A percentile compares a stretch with the other conserved stretches of the same genome.
phyloP scores from a whole-genome alignment of 2,888 invertebrate genomes.

The Hofmannophila pseudospretella region DNA sequence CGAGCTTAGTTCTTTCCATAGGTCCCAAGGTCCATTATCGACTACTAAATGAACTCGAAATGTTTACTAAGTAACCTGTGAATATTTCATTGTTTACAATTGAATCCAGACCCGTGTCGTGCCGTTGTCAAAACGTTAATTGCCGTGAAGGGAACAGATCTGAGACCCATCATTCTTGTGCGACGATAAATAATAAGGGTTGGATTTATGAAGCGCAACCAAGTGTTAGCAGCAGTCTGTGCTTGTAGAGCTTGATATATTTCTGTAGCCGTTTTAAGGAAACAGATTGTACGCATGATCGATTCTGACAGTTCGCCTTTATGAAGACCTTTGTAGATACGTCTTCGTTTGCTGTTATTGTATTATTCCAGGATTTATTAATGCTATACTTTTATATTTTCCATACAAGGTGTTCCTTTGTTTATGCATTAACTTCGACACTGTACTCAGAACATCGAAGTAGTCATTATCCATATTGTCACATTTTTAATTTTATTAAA shows the following conservation, averaged over 20 bases:
- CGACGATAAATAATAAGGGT: slow-evolving; percentile 26
- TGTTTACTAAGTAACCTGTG: slow-evolving; percentile 15
- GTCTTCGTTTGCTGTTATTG: neutral
- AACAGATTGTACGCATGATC: slow-evolving; percentile 29
- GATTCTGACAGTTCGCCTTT: slow-evolving; percentile 22
- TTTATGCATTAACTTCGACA: too few relatives aligned
- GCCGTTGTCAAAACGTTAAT: slow-evolving; percentile 30
- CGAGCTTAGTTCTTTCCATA: too few relatives aligned
- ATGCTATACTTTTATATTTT: neutral
- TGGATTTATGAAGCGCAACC: slow-evolving; percentile 19
- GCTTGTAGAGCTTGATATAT: slow-evolving; percentile 25
- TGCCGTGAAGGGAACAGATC: slow-evolving; percentile 18
- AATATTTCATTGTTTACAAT: slow-evolving; percentile 15
- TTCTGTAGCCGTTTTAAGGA: slow-evolving; percentile 12
- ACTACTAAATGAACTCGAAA: slow-evolving; percentile 12
- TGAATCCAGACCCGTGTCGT: slow-evolving; percentile 6
- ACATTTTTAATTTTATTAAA: too few relatives aligned
- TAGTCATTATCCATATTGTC: too few relatives aligned
- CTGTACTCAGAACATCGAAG: too few relatives aligned
- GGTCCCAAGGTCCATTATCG: slow-evolving; percentile 14
- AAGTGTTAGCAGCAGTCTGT: slow-evolving; percentile 6
- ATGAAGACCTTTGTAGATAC: slow-evolving; percentile 15
- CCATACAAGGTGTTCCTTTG: too few relatives aligned
- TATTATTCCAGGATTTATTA: neutral
- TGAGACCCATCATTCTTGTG: slow-evolving; percentile 25